These are phyloP conservation scores for Incurvaria masculella DNA, from an alignment of 2,888 invertebrate genomes.

Conservation along the genomic window DNA sequence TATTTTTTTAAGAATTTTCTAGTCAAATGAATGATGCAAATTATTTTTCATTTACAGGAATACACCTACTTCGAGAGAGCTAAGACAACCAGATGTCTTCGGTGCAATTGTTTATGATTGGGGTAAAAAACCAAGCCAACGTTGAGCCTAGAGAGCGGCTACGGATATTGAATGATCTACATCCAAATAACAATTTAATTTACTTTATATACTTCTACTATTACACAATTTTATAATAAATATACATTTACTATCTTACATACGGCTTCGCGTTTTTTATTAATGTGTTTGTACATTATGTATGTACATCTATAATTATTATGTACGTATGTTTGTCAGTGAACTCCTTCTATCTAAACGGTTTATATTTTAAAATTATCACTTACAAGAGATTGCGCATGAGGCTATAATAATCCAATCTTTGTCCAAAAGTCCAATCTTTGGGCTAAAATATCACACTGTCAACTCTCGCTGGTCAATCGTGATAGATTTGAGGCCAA, in stretches of 20 bases:
- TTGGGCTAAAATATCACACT: not conserved
- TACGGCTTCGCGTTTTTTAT: no score
- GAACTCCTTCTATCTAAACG: no score
- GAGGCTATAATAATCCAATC: no score
- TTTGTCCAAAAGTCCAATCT: no score
- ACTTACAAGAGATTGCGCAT: no score
- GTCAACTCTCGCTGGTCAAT: not conserved
- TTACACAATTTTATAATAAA: not conserved
- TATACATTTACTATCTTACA: not conserved
- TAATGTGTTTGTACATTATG: no score
- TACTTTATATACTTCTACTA: not conserved
- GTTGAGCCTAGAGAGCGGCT: not conserved
- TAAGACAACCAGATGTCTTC: conserved; percentile 31
- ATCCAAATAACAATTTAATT: not conserved
- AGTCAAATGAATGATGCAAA: not conserved
- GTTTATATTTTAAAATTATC: no score
- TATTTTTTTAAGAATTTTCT: not conserved
- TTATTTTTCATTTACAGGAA: conserved; percentile 58
- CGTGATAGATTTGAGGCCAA: no score
- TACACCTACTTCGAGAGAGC: conserved; percentile 62
- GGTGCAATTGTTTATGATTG: conserved; percentile 30
- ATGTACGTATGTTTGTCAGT: no score
- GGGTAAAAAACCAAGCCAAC: not conserved
- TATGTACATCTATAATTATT: no score
- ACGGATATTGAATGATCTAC: not conserved